These are phyloP conservation scores for Pantherophis guttatus DNA, from an alignment of 2,113 vertebrate species.

Conservation along the genomic window DNA sequence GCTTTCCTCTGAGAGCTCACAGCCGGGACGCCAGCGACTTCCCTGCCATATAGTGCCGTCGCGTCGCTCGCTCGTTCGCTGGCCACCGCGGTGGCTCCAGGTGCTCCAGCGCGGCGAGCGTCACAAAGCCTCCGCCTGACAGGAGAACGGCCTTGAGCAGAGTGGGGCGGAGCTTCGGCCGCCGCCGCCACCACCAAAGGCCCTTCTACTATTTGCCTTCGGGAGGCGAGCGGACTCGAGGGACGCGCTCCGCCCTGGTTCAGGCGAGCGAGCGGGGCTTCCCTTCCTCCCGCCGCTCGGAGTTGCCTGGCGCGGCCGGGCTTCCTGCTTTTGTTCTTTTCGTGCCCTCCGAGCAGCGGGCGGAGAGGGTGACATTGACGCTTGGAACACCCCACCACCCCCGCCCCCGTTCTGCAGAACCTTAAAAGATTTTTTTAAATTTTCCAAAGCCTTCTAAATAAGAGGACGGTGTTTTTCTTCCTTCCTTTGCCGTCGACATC, in stretches of 20 bases:
- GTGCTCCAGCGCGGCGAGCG: conserved; percentile 50
- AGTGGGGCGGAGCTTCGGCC: conserved; percentile 42
- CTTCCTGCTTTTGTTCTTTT: neutral
- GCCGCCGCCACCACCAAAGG: neutral
- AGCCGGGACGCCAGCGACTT: neutral
- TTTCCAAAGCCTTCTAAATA: neutral
- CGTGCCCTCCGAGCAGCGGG: accelerated
- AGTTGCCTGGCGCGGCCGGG: neutral
- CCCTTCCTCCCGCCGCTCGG: neutral
- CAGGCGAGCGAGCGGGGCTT: too few relatives aligned
- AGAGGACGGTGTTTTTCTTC: neutral
- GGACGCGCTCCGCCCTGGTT: neutral
- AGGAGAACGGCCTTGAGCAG: conserved; percentile 32
- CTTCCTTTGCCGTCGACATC: neutral
- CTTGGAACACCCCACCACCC: neutral
- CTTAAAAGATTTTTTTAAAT: neutral
- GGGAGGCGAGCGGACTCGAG: neutral
- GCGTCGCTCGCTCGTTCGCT: neutral
- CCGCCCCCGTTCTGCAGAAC: accelerated
- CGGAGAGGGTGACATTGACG: accelerated
- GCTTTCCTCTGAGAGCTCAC: neutral
- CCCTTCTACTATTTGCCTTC: neutral
- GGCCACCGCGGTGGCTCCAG: conserved; percentile 33
- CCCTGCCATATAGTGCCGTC: too few relatives aligned
- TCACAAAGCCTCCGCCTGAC: conserved; percentile 43